Evolutionary conservation across 2,888 invertebrate genomes (phyloP).

Genomic region (Odontothrips loti): DNA sequence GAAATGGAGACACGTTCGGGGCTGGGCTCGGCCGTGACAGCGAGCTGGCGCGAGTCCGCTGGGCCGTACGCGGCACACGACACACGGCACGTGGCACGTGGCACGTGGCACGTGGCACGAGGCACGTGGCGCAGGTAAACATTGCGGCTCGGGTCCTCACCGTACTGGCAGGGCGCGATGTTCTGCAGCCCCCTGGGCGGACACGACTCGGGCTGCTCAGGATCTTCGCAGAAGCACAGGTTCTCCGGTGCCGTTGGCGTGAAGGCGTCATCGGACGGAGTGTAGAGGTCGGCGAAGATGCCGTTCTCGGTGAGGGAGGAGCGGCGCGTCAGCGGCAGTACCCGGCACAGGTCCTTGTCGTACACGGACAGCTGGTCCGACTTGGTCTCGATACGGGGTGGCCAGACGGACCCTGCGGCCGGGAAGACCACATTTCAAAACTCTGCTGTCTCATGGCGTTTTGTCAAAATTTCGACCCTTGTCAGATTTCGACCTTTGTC

Average conservation of each 20-base stretch:
- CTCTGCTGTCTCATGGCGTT: too few relatives aligned
- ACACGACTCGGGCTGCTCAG: slow-evolving; percentile 54
- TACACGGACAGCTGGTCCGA: slow-evolving; percentile 67
- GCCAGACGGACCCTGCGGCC: slow-evolving; percentile 58
- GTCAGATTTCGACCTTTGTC: too few relatives aligned
- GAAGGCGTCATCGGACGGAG: slow-evolving; percentile 63
- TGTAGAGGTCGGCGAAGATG: slow-evolving; percentile 48
- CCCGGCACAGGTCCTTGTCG: slow-evolving; percentile 78
- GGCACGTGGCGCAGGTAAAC: too few relatives aligned
- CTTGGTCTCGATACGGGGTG: slow-evolving; percentile 65
- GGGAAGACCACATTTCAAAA: too few relatives aligned
- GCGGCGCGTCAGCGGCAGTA: slow-evolving; percentile 66
- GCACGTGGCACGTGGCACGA: too few relatives aligned
- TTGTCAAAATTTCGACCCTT: too few relatives aligned
- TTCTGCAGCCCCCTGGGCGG: slow-evolving; percentile 72
- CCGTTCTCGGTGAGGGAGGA: slow-evolving; percentile 56
- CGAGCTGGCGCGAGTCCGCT: too few relatives aligned
- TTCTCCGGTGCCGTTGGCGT: slow-evolving; percentile 59
- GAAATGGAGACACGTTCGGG: background rate
- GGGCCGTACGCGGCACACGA: too few relatives aligned
- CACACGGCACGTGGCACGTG: too few relatives aligned
- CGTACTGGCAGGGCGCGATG: slow-evolving; percentile 79
- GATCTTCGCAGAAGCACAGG: slow-evolving; percentile 68
- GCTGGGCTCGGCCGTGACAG: background rate
- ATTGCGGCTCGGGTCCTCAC: slow-evolving; percentile 50